phyloP scores from a whole-genome alignment of 37 sponge, comb jelly and placozoan genomes.

The Beroe forskalii region DNA sequence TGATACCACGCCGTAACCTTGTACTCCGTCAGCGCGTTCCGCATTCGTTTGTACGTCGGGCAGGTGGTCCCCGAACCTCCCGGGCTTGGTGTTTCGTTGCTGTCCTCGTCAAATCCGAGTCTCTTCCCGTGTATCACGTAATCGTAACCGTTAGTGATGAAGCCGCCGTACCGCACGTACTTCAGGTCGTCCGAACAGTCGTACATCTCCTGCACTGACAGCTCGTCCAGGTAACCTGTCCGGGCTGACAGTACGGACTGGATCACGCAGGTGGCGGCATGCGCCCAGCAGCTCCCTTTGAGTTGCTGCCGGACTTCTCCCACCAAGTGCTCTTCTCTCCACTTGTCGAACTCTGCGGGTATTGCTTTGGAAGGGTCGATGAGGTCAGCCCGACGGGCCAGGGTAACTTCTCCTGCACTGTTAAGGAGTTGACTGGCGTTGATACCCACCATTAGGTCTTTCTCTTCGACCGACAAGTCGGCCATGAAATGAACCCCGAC shows the following conservation, averaged over 20 bases:
- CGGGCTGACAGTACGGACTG: neutral
- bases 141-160: neutral
- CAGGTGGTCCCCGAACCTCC: neutral
- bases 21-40: neutral
- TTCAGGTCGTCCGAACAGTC: neutral
- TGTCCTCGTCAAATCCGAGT: neutral
- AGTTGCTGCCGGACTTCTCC: neutral
- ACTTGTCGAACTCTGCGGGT: neutral
- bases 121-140: neutral
- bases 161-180: neutral
- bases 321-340: neutral
- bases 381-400: neutral
- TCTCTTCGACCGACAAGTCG: neutral
- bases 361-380: neutral
- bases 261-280: neutral
- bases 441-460: neutral
- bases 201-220: neutral
- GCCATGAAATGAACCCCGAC: neutral
- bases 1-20: neutral
- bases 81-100: neutral
- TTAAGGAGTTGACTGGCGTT: neutral
- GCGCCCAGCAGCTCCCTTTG: neutral
- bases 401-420: neutral
- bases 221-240: neutral
- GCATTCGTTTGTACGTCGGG: neutral